Conservation (phyloP, 2,888 invertebrate species). For the Acanthosepion lycidas region DNA sequence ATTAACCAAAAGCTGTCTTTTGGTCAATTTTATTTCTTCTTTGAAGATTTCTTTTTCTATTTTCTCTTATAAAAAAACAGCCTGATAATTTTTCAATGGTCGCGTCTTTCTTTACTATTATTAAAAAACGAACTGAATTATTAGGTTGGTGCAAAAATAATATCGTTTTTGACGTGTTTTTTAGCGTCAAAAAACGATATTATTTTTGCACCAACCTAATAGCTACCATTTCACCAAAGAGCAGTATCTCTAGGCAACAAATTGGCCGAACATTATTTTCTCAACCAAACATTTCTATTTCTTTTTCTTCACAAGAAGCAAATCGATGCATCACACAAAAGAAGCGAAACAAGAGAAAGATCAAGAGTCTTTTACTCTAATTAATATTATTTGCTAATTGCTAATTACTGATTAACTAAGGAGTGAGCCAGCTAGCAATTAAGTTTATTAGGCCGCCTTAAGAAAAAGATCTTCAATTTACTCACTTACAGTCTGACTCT, state of each 20-base stretch:
- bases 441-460: background rate
- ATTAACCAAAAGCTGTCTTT: too few relatives aligned
- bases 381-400: conserved; percentile 22
- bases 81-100: background rate
- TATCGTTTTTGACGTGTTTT: too few relatives aligned
- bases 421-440: background rate
- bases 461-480: background rate
- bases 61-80: too few relatives aligned
- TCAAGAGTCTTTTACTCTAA: background rate
- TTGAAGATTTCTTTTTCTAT: background rate
- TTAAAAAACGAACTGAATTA: conserved; percentile 13
- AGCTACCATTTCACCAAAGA: background rate
- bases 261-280: background rate
- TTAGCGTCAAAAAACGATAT: too few relatives aligned
- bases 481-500: too few relatives aligned
- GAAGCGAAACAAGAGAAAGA: background rate
- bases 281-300: background rate
- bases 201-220: too few relatives aligned
- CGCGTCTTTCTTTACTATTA: background rate
- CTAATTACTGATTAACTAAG: conserved; percentile 20
- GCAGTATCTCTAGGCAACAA: background rate
- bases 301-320: background rate
- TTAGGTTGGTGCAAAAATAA: too few relatives aligned
- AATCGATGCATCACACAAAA: background rate
- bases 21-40: background rate